These are phyloP conservation scores for Caenorhabditis panamensis DNA, from an alignment of 2,888 invertebrate genomes.

Conservation along the genomic window DNA sequence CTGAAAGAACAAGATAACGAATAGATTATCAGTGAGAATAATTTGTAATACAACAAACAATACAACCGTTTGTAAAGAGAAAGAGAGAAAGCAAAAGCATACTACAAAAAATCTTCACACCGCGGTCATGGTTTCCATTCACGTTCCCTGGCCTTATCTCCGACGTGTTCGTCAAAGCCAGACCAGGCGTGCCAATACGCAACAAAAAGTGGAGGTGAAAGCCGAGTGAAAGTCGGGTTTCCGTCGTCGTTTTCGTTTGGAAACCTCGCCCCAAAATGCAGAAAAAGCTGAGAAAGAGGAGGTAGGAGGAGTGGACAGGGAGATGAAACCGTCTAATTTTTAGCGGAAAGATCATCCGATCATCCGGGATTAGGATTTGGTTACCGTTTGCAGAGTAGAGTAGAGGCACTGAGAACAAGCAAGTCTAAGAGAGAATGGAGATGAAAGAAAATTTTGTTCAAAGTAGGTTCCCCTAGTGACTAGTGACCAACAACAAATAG, in stretches of 20 bases:
- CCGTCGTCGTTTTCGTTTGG: slow-evolving; percentile 45
- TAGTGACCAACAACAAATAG: not conserved
- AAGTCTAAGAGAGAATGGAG: too few species aligned
- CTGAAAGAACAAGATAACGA: slow-evolving; percentile 28
- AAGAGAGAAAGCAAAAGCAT: slow-evolving; percentile 16
- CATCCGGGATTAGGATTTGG: not conserved
- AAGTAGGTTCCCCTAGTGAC: not conserved
- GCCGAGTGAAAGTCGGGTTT: slow-evolving; percentile 52
- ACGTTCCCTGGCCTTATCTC: slow-evolving; percentile 30
- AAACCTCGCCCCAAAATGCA: slow-evolving; percentile 29
- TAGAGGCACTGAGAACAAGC: too few species aligned
- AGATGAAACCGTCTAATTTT: slow-evolving; percentile 30
- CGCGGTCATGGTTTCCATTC: slow-evolving; percentile 11
- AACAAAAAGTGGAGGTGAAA: slow-evolving; percentile 47
- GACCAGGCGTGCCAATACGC: slow-evolving; percentile 56
- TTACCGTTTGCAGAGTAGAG: slow-evolving; percentile 3
- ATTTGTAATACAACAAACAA: not conserved
- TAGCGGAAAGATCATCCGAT: slow-evolving; percentile 32
- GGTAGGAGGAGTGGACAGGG: not conserved
- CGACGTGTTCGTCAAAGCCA: slow-evolving; percentile 49
- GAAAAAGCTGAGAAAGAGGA: not conserved
- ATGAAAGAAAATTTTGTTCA: not conserved
- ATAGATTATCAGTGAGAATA: slow-evolving; percentile 16
- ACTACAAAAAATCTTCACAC: not conserved
- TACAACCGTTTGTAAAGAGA: slow-evolving; percentile 4